Conservation (phyloP, 2,113 vertebrate species). For the Probosciger aterrimus region DNA sequence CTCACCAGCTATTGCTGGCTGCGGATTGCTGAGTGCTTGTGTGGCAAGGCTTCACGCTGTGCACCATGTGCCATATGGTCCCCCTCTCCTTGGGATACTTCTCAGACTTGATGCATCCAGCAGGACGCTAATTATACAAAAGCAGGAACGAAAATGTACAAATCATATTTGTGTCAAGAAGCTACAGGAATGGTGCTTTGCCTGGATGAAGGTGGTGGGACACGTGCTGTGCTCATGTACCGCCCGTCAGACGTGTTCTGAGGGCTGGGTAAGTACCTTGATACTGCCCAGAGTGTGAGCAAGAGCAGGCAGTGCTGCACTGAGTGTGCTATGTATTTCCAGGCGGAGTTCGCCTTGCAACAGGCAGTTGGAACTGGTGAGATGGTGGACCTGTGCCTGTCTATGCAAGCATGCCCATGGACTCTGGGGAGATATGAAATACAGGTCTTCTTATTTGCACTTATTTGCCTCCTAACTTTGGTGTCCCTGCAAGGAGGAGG, state of each 20-base stretch:
- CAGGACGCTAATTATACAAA: background rate
- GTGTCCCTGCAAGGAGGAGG: background rate
- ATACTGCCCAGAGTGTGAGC: accelerated
- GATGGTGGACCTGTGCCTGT: too few species aligned
- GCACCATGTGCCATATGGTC: accelerated
- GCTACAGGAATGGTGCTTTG: background rate
- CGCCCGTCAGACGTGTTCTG: accelerated
- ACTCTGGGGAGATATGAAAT: background rate
- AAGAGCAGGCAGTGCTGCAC: accelerated
- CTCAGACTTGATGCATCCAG: background rate
- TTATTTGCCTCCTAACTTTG: background rate
- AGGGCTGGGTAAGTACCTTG: accelerated
- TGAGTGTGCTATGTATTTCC: background rate
- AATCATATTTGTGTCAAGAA: background rate
- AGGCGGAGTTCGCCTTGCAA: background rate
- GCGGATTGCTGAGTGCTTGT: background rate
- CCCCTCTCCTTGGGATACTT: background rate
- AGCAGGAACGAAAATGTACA: background rate
- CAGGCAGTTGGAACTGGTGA: background rate
- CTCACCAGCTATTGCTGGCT: background rate
- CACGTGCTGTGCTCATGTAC: accelerated
- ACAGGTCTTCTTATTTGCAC: background rate
- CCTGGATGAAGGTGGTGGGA: background rate
- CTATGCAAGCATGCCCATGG: background rate
- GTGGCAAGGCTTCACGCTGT: accelerated